Percentiles rank a stretch among this genome's conserved stretches.
Conservation (phyloP, 1,140 invertebrate species). For the Probaryconus sp. region DNA sequence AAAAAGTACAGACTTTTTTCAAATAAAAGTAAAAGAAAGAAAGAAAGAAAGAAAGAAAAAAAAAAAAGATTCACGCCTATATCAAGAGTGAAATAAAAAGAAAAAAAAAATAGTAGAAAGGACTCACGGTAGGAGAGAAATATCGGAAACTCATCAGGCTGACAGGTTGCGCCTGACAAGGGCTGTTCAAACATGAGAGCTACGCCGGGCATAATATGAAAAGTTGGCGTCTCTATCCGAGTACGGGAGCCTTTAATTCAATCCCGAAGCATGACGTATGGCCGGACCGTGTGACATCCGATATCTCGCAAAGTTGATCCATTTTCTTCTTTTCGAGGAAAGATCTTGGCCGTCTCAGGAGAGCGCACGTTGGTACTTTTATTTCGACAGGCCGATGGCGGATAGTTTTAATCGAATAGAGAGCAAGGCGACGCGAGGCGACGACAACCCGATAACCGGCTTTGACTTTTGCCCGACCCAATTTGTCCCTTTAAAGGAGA, state of each 20-base stretch:
- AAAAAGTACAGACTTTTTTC: too few relatives aligned
- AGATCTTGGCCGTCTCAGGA: slow-evolving; percentile 1
- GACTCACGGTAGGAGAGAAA: slow-evolving; percentile 32
- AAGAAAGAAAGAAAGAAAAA: too few relatives aligned
- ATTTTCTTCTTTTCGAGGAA: slow-evolving; percentile 45
- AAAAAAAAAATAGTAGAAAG: slow-evolving; percentile 4
- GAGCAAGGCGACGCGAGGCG: neutral
- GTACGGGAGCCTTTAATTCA: slow-evolving; percentile 70
- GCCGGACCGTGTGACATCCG: slow-evolving; percentile 67
- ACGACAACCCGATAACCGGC: neutral
- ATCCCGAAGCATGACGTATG: slow-evolving; percentile 70
- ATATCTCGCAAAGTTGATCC: slow-evolving; percentile 66
- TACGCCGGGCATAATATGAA: slow-evolving; percentile 67
- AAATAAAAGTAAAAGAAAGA: neutral
- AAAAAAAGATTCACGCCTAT: neutral
- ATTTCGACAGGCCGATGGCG: neutral
- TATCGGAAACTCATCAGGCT: slow-evolving; percentile 68
- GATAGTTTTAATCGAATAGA: slow-evolving; percentile 27
- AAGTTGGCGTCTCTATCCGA: slow-evolving; percentile 69
- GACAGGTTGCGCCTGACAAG: slow-evolving; percentile 52
- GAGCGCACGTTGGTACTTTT: neutral
- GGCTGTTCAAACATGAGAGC: slow-evolving; percentile 35
- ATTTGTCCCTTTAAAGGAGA: slow-evolving; percentile 4
- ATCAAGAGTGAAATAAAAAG: neutral
- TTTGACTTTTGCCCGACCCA: neutral